Percentiles rank a stretch among this genome's conserved stretches.
Conservation (phyloP, 2,797 vertebrate species). For the Artibeus lituratus region DNA sequence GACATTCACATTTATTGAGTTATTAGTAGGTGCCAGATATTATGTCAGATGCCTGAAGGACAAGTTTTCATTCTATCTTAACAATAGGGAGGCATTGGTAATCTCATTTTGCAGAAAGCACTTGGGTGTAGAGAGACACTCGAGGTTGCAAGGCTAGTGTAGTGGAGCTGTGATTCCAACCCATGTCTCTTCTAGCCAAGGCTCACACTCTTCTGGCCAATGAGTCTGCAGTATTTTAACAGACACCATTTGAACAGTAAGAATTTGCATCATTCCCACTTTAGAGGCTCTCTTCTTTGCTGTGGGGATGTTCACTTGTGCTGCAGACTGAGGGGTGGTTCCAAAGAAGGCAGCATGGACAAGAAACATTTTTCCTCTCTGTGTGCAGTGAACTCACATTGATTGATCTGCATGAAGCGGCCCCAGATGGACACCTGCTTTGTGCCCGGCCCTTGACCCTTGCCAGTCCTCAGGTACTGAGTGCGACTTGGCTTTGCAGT, state of each 20-base stretch:
- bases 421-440: not conserved
- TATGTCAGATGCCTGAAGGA: not conserved
- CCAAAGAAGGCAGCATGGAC: not conserved
- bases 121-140: not conserved
- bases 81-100: not conserved
- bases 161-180: not conserved
- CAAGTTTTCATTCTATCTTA: not conserved
- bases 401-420: not conserved
- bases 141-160: not conserved
- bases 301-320: not conserved
- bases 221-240: not conserved
- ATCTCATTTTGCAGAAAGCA: not conserved
- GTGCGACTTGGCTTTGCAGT: not conserved
- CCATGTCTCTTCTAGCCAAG: fast-evolving
- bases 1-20: not conserved
- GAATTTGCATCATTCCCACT: too few species aligned
- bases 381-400: not conserved
- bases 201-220: not conserved
- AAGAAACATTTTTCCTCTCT: not conserved
- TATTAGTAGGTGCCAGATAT: not conserved
- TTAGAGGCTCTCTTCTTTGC: not conserved
- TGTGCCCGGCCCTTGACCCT: not conserved
- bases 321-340: not conserved
- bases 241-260: not conserved
- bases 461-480: not conserved